Percentiles rank a stretch among this genome's conserved stretches.
These are phyloP conservation scores for Rhimphoctona megacephalus DNA, from an alignment of 2,888 invertebrate species.

Conservation along the genomic window DNA sequence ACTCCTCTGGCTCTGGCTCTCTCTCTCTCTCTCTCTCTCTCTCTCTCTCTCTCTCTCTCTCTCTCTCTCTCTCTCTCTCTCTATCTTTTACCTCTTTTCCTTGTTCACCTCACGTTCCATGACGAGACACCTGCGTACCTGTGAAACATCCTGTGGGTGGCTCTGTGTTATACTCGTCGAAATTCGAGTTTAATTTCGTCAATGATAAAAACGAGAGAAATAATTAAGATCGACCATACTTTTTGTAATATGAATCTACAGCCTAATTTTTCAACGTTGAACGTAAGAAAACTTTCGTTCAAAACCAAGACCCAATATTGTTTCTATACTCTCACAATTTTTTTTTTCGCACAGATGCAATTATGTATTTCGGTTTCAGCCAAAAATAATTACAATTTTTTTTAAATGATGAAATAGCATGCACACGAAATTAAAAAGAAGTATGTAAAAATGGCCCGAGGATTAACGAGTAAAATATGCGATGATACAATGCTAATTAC, in stretches of 20 bases:
- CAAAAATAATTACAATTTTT: background rate
- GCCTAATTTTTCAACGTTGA: background rate
- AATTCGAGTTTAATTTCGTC: background rate
- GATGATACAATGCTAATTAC: background rate
- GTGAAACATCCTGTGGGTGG: conserved; percentile 40
- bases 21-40: conserved; percentile 27
- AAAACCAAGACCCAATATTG: background rate
- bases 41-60: background rate
- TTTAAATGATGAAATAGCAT: background rate
- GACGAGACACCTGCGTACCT: conserved; percentile 54
- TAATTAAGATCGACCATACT: background rate
- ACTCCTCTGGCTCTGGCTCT: too few relatives aligned
- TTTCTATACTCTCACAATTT: background rate
- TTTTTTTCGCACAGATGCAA: background rate
- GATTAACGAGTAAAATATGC: background rate
- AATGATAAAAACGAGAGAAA: background rate
- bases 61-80: background rate
- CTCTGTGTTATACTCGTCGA: background rate
- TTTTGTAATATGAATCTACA: background rate
- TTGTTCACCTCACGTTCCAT: conserved; percentile 40
- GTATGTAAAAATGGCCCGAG: background rate
- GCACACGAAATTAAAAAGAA: background rate
- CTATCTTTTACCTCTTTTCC: background rate
- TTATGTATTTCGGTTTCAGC: background rate
- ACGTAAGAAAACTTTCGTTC: background rate